Evolutionary conservation across 2,113 vertebrate species (phyloP), one percentile per base, ranked within the genome.

Genomic region (Marcusenius ussheri): DNA sequence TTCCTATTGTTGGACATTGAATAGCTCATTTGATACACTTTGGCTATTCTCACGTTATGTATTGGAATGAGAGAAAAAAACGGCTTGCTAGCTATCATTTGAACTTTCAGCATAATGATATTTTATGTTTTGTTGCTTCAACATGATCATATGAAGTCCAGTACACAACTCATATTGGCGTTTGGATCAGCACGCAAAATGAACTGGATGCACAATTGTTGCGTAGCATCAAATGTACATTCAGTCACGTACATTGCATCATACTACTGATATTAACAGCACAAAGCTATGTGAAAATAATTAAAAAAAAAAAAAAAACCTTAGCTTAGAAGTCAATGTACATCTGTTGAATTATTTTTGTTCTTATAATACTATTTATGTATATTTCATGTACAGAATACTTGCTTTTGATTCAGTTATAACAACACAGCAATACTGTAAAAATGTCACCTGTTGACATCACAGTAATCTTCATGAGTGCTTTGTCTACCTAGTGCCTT

Each of bases 1-100:
- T 89, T 91, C 88, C 90, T 89, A 91, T 92, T 91, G 90, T 92
- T 91, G 86, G 91, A 90, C 83, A 89, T 49, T 83, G 89, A 92
- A 88, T 53, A 51, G 27, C 91, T 93, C 89, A 92, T 89, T 91
- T 87, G 56, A 89, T 45, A 53, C 80, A 58, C 89, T 89, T 83
- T 31, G 39, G 39, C 51, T 58, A 46, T 47, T 85, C 17, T 46
- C 42, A 84, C 24, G 15, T 27, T 84, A 13, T 83, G 21, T 45
- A 21, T 53, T 80, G 50, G 45, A 89, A 77, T 77, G 11, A 77
- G 85, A n/a, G 49, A 51, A 49, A 49, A 31, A 3, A 35, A 35
- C 6, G 13, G 49, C 13, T n/a, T 27, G 46, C 10, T 51, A 87
- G 84, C 84, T 87, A 15, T 87, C 24, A 13, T 86, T 47, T 86